phyloP scores from a whole-genome alignment of 2,113 vertebrate genomes.

The Tragulus kanchil region DNA sequence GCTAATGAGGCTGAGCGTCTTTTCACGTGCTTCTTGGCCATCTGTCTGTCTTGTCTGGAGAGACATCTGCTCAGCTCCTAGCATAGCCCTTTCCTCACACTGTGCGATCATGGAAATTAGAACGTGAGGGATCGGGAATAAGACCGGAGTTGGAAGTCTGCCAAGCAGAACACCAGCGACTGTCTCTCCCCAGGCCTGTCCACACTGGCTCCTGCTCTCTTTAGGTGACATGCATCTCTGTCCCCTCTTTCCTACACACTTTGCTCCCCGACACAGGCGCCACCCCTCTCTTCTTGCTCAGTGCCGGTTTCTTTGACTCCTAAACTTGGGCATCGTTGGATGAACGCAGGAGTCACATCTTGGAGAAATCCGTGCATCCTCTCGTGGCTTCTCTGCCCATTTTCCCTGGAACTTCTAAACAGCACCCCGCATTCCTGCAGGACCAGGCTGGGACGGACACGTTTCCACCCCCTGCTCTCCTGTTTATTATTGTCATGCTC shows the following conservation, averaged over 20 bases:
- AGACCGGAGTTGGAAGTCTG: neutral
- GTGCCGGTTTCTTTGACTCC: neutral
- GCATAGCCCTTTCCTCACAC: neutral
- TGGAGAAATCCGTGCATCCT: neutral
- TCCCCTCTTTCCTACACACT: too few relatives aligned
- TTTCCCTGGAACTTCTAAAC: neutral
- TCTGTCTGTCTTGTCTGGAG: neutral
- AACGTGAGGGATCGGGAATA: neutral
- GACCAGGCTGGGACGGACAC: neutral
- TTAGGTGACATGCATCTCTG: neutral
- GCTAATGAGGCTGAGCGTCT: neutral
- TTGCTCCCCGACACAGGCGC: neutral
- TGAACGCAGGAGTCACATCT: too few relatives aligned
- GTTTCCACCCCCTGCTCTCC: neutral
- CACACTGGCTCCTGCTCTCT: neutral
- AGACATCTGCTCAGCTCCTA: neutral
- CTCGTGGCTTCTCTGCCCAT: fast-evolving
- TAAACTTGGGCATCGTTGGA: neutral
- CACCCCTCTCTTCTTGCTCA: neutral
- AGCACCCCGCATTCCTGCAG: neutral
- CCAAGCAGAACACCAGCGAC: neutral
- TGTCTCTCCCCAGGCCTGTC: neutral
- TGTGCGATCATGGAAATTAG: neutral
- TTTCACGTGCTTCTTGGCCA: neutral
- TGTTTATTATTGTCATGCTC: fast-evolving